Evolutionary conservation across 2,113 vertebrate genomes (phyloP).

Genomic region (Nymphicus hollandicus): DNA sequence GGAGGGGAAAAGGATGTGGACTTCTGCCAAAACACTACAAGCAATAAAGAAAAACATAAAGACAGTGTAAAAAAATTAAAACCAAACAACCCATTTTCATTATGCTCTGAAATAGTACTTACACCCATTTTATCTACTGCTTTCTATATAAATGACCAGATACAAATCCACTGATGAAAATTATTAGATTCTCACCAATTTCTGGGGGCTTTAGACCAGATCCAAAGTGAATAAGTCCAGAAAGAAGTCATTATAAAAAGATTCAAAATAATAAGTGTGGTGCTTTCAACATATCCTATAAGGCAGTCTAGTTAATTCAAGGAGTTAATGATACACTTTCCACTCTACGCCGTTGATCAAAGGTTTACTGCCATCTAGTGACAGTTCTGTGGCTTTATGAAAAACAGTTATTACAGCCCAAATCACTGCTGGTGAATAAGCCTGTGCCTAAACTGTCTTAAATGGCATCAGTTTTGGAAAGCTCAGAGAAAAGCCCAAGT

Average conservation of each 20-base stretch:
- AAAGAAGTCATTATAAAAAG: background rate
- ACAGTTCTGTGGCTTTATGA: background rate
- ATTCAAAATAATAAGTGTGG: background rate
- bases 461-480: background rate
- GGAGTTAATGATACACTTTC: background rate
- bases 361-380: slow-evolving; percentile 50
- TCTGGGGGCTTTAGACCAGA: background rate
- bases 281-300: background rate
- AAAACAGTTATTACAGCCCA: background rate
- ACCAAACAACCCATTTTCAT: background rate
- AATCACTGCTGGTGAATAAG: background rate
- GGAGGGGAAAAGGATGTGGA: background rate
- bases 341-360: background rate
- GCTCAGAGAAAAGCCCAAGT: background rate
- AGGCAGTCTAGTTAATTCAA: background rate
- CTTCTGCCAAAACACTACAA: background rate
- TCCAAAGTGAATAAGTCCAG: background rate
- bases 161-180: background rate
- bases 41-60: background rate
- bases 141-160: background rate
- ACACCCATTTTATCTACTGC: background rate
- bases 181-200: background rate
- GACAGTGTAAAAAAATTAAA: background rate
- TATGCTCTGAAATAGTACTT: background rate
- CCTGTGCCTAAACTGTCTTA: background rate